Evolutionary conservation across 1,140 invertebrate genomes (phyloP).

Genomic region (Megalonaias nervosa): DNA sequence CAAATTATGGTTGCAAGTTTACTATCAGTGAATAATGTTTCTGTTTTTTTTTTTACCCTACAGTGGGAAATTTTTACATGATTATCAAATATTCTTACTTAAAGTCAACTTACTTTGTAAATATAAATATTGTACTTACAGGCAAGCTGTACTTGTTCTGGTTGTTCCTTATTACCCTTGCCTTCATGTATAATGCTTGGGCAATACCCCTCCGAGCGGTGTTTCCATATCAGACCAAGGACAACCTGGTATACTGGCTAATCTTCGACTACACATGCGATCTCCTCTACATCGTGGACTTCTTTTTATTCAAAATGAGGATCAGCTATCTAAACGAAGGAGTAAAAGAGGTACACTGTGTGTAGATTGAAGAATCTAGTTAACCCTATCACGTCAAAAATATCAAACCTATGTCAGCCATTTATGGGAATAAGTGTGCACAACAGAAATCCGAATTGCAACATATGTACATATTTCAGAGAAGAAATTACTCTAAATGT

Average conservation of each 20-base stretch:
- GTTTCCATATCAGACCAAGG: slow-evolving; percentile 75
- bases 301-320: slow-evolving; percentile 84
- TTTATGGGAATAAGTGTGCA: too few relatives aligned
- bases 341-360: slow-evolving; percentile 58
- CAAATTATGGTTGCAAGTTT: too few relatives aligned
- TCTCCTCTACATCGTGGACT: slow-evolving; percentile 87
- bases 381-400: too few relatives aligned
- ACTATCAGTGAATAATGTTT: too few relatives aligned
- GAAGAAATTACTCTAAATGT: too few relatives aligned
- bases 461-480: too few relatives aligned
- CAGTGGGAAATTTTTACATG: too few relatives aligned
- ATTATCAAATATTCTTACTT: neutral
- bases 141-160: slow-evolving; percentile 81
- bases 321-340: slow-evolving; percentile 72
- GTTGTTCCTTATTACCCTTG: slow-evolving; percentile 85
- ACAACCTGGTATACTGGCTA: slow-evolving; percentile 78
- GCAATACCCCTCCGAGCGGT: slow-evolving; percentile 86
- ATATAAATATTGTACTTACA: slow-evolving; percentile 31
- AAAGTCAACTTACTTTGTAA: neutral
- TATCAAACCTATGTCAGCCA: too few relatives aligned
- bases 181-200: slow-evolving; percentile 91
- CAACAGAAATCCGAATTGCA: too few relatives aligned
- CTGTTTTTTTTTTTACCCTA: too few relatives aligned
- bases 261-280: slow-evolving; percentile 86
- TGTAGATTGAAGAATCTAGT: neutral